Percentiles rank a stretch among this genome's conserved stretches.
phyloP scores from a whole-genome alignment of 2,888 invertebrate species.

The Villa cingulata region DNA sequence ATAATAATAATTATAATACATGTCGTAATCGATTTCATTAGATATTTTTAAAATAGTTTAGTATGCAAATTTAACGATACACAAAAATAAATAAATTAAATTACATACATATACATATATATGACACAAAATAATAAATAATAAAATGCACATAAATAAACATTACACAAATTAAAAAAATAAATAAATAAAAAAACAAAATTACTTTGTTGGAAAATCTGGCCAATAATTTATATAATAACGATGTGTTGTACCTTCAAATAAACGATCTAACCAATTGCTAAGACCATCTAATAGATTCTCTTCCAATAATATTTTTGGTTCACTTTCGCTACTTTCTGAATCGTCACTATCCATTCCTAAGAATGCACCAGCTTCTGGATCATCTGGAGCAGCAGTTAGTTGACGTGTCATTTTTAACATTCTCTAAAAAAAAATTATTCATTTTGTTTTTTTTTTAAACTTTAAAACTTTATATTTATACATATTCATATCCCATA shows the following conservation, averaged over 20 bases:
- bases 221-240: constrained; percentile 98
- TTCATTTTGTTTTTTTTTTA: not conserved
- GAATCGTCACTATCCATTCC: constrained; percentile 65
- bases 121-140: too few species aligned
- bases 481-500: too few species aligned
- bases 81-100: too few species aligned
- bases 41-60: too few species aligned
- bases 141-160: too few species aligned
- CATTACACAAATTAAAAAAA: too few species aligned
- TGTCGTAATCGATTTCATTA: too few species aligned
- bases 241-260: constrained; percentile 90
- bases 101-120: too few species aligned
- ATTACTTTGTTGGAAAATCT: constrained; percentile 75
- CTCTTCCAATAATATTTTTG: constrained; percentile 48
- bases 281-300: constrained; percentile 81
- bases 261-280: constrained; percentile 92
- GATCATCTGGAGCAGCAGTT: constrained; percentile 43
- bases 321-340: constrained; percentile 32
- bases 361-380: constrained; percentile 74
- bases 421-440: constrained; percentile 46
- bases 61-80: too few species aligned
- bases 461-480: too few species aligned
- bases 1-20: too few species aligned
- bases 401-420: constrained; percentile 51
- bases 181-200: too few species aligned